phyloP scores from a whole-genome alignment of 2,888 invertebrate genomes.

The Sesia bembeciformis region DNA sequence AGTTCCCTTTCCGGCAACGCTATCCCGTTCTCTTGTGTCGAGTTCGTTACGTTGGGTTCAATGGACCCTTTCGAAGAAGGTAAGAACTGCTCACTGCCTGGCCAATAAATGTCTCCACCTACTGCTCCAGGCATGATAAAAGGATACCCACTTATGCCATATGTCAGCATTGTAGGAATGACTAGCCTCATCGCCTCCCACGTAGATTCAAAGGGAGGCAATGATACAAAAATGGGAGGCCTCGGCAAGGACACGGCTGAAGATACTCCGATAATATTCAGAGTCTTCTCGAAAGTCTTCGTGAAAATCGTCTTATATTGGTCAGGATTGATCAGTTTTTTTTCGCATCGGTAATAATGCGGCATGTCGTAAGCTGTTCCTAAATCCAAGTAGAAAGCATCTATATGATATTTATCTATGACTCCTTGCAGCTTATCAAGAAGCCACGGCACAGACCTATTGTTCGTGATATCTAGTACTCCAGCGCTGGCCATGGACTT shows the following conservation, averaged over 20 bases:
- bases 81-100: slow-evolving; percentile 71
- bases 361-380: slow-evolving; percentile 91
- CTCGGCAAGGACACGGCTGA: slow-evolving; percentile 87
- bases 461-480: slow-evolving; percentile 90
- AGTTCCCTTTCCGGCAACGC: slow-evolving; percentile 85
- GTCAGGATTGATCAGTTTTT: slow-evolving; percentile 85
- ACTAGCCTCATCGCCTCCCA: slow-evolving; percentile 90
- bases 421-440: slow-evolving; percentile 81
- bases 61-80: slow-evolving; percentile 64
- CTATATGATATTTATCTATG: slow-evolving; percentile 83
- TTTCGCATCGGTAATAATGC: slow-evolving; percentile 86
- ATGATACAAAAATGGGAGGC: slow-evolving; percentile 88
- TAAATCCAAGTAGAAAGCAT: slow-evolving; percentile 88
- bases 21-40: slow-evolving; percentile 53
- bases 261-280: slow-evolving; percentile 86
- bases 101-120: slow-evolving; percentile 88
- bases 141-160: slow-evolving; percentile 93
- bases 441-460: slow-evolving; percentile 86
- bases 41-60: slow-evolving; percentile 34
- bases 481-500: slow-evolving; percentile 87
- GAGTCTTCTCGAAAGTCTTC: slow-evolving; percentile 75
- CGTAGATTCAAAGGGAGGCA: slow-evolving; percentile 89
- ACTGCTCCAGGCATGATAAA: slow-evolving; percentile 95
- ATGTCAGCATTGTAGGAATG: slow-evolving; percentile 89
- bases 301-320: slow-evolving; percentile 85